Conservation (phyloP, 2,888 invertebrate genomes). For the Lutraria lutraria region DNA sequence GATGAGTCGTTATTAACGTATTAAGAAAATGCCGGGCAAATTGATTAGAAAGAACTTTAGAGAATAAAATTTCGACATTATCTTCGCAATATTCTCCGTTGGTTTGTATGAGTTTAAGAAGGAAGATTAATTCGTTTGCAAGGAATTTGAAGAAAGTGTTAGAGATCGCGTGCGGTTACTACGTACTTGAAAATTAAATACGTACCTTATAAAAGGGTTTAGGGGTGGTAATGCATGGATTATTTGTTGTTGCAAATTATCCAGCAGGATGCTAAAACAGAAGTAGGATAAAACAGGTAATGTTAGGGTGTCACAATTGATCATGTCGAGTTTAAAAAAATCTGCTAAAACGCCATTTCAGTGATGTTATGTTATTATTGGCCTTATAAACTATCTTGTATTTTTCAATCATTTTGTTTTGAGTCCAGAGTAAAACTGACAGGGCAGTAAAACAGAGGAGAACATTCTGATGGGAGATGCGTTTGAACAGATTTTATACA, state of each 20-base stretch:
- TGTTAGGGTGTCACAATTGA: slow-evolving; percentile 12
- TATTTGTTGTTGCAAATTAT: slow-evolving; percentile 38
- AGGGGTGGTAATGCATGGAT: slow-evolving; percentile 5
- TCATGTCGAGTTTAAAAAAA: background rate
- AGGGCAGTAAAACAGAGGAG: no score
- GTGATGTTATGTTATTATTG: background rate
- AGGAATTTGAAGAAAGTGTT: background rate
- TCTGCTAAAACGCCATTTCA: background rate
- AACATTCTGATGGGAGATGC: background rate
- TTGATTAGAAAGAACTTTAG: no score
- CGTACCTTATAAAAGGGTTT: slow-evolving; percentile 14
- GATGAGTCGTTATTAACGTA: background rate
- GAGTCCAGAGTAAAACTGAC: background rate
- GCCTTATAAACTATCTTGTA: background rate
- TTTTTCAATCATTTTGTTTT: background rate
- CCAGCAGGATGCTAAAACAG: slow-evolving; percentile 43
- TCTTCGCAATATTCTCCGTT: no score
- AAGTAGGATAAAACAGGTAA: slow-evolving; percentile 36
- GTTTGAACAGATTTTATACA: background rate
- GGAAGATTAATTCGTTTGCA: background rate
- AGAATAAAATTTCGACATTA: background rate
- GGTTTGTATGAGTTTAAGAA: background rate
- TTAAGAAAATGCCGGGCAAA: background rate
- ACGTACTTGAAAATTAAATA: background rate
- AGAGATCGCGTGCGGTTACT: no score